Base-by-base conservation (phyloP, 1,140 invertebrate genomes). In the Pararge aegeria region DNA sequence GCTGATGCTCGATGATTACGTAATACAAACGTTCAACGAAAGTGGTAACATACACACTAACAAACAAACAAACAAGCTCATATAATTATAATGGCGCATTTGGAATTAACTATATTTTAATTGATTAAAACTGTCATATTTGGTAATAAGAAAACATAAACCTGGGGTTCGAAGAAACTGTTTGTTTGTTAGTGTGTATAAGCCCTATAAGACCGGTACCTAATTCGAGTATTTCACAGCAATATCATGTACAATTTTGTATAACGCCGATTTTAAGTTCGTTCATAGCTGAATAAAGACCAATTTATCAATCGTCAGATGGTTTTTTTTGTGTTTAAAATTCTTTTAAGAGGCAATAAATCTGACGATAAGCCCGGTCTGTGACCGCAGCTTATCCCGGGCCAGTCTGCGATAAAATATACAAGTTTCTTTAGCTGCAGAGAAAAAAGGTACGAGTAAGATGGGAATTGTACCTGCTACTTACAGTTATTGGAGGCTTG, bases 211-310 rank as follows among this genome's bases (percentile, higher is more conserved):
- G n/a, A n/a, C n/a, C n/a, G n/a, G n/a, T n/a, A n/a, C n/a, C n/a
- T n/a, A 12, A 3, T 34, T 12, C n/a, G 12, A 34, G 5, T 30
- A 12, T 34, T 12, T 1, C 0, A 34, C 1, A 34, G 12, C 30
- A 34, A 46, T 15, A 46, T 10, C 10, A 64, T 65, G 66, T 66
- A 61, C 12, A 51, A 51, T 68, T 67, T 70, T 74, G 70, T 60
- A 66, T 70, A n/a, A 66, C 54, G 61, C 59, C 50, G 63, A 34
- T 71, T 77, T n/a, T 55, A 46, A 70, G 75, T 82, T 71, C 64
- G 68, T 82, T 84, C 63, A 56, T 75, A 78, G 79, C 66, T 80
- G 68, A 84, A 84, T 82, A 84, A 84, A 84, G 81, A 84, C 81
- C 81, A 84, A 84, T 84, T 84, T 84, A 84, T 82, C 68, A 72